Evolutionary conservation across 1,140 invertebrate species (phyloP), one percentile per base, ranked within the genome.

Genomic region (Andricus grossulariae): DNA sequence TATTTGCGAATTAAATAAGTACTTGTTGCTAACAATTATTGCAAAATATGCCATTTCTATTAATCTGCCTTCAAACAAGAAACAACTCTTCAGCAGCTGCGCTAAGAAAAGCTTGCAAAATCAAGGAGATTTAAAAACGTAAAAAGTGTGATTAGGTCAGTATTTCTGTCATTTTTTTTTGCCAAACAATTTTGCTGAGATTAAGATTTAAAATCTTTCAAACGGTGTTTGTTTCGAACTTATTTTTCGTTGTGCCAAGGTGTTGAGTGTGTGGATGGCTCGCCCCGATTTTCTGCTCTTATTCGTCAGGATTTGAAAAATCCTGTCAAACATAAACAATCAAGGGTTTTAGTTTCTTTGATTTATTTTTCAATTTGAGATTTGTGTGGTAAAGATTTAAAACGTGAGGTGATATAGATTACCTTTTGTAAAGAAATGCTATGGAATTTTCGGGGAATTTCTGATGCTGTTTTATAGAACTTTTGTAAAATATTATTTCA

Each of bases 311-410:
- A 66, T 66, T 66, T 66, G 60, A 66, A 25, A 66, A 66, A 66
- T 66, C 84, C 84, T 85, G 83, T 84, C 83, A 83, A 85, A 84
- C 78, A 85, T 74, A 85, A 85, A 85, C 77, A 70, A 66, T 80
- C 32, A 74, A 70, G 82, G 78, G 71, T 80, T 76, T 82, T 79
- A 73, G 50, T 73, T 66, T 52, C 16, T 2, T n/a, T 74, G 16
- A 52, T 45, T 16, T 74, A n/a, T 39, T 15, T 2, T 55, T 54
- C 6, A 12, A 21, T 25, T 57, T 57, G 11, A 45, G 39, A 45
- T 57, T 25, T 57, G 3, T 10, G 1, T 57, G 1, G 39, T 1
- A 7, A 45, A 45, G 39, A 45, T 45, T 4, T 8, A 11, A 45
- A 45, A 45, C 10, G 39, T 45, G 39, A 11, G 7, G 39, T 45